phyloP scores from a whole-genome alignment of 1,140 invertebrate species.

The Drosophila pruinosa region DNA sequence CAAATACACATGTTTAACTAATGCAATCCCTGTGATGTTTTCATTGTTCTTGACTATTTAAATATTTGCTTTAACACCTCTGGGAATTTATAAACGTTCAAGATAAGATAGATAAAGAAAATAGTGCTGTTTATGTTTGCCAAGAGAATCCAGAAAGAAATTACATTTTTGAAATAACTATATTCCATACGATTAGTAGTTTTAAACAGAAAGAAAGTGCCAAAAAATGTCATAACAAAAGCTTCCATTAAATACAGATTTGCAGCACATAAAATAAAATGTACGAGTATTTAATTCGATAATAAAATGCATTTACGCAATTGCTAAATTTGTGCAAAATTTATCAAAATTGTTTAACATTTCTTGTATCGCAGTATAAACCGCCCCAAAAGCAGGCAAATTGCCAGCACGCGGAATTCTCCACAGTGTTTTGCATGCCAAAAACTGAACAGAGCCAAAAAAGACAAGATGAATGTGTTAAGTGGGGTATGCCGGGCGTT shows the following conservation, averaged over 20 bases:
- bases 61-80: neutral
- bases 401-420: conserved; percentile 62
- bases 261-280: neutral
- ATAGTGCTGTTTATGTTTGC: neutral
- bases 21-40: neutral
- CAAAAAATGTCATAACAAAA: neutral
- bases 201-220: no score
- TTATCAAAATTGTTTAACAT: conserved; percentile 27
- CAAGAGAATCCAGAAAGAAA: no score
- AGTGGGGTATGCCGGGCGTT: neutral
- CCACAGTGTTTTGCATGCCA: conserved; percentile 49
- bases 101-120: neutral
- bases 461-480: neutral
- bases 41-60: neutral
- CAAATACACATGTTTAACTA: neutral
- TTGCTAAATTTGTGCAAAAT: conserved; percentile 50
- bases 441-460: conserved; percentile 13
- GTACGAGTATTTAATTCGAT: neutral
- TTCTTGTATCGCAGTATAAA: conserved; percentile 10
- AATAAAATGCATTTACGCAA: conserved; percentile 52
- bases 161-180: no score
- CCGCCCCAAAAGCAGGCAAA: conserved; percentile 46
- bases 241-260: neutral
- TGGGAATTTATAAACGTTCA: neutral
- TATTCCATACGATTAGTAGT: no score